phyloP scores from a whole-genome alignment of 2,113 vertebrate species.

The Cebidichthys violaceus region DNA sequence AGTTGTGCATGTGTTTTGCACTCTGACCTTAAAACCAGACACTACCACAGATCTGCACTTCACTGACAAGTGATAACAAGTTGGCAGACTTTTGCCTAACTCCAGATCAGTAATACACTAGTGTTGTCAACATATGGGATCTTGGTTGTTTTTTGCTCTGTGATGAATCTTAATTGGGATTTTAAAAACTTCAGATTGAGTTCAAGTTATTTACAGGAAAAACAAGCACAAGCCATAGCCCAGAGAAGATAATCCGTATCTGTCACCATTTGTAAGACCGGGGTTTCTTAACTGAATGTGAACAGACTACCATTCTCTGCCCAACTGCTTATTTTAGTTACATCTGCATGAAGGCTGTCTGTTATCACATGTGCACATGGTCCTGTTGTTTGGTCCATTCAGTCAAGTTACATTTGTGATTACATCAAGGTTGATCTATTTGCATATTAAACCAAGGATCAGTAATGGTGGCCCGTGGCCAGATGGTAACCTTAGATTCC shows the following conservation, averaged over 20 bases:
- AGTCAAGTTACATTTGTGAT: conserved; percentile 71
- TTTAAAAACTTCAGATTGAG: background rate
- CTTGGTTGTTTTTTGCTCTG: background rate
- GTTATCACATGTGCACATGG: conserved; percentile 52
- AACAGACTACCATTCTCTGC: background rate
- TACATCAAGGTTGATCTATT: conserved; percentile 71
- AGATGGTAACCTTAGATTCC: conserved; percentile 83
- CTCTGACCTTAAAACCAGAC: background rate
- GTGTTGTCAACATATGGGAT: background rate
- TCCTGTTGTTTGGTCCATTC: conserved; percentile 50
- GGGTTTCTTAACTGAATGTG: background rate
- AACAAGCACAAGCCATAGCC: background rate
- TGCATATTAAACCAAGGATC: conserved; percentile 81
- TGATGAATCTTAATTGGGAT: background rate
- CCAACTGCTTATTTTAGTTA: background rate
- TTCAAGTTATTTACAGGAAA: background rate
- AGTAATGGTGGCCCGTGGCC: conserved; percentile 77
- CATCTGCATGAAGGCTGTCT: conserved; percentile 18
- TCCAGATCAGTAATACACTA: background rate
- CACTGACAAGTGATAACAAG: background rate
- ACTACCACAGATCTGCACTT: background rate
- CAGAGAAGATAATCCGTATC: background rate
- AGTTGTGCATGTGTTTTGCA: background rate
- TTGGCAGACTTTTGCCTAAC: background rate
- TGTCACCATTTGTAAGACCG: background rate